Evolutionary conservation across 92 coral and sea anemone genomes (phyloP), one percentile per base, ranked within the genome.

Genomic region (Palythoa heliodiscus): DNA sequence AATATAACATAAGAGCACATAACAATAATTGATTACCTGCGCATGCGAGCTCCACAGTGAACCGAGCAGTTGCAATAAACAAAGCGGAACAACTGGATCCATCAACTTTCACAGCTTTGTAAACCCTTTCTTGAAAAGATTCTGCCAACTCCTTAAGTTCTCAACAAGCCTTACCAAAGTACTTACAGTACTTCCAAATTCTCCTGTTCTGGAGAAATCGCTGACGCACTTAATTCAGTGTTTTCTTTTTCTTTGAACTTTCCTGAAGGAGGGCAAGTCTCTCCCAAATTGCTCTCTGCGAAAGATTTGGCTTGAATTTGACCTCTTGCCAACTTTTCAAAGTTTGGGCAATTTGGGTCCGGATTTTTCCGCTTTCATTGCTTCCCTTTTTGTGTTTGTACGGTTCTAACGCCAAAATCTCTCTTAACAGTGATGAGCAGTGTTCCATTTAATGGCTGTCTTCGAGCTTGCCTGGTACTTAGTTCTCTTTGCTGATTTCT

Each of bases 381-480:
- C 88, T 88, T 11, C 88, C 88, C 63, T 83, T 88, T 70, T 88
- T 88, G 67, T 88, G 69, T 76, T 75, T 88, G 86, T 81, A 89
- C 20, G 73, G 82, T 40, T 85, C 87, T 13, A 71, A 58, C 39
- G 87, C 83, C 67, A 89, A 71, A 52, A 89, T 71, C 74, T 89
- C 89, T 52, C 84, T 11, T 52, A 52, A 52, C 55, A 52, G 55
- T 11, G 11, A 52, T 11, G 55, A 5, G 55, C 11, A 6, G 55
- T 52, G 55, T 11, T n/a, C n/a, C n/a, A n/a, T n/a, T n/a, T n/a
- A n/a, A n/a, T n/a, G n/a, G n/a, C n/a, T n/a, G n/a, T n/a, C n/a
- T n/a, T n/a, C n/a, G n/a, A n/a, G n/a, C n/a, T n/a, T n/a, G n/a
- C n/a, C n/a, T n/a, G n/a, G n/a, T n/a, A n/a, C n/a, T n/a, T n/a